A percentile compares a stretch with the other conserved stretches of the same genome.
Evolutionary conservation across 2,113 vertebrate species (phyloP).

Genomic region (Herpailurus yagouaroundi): DNA sequence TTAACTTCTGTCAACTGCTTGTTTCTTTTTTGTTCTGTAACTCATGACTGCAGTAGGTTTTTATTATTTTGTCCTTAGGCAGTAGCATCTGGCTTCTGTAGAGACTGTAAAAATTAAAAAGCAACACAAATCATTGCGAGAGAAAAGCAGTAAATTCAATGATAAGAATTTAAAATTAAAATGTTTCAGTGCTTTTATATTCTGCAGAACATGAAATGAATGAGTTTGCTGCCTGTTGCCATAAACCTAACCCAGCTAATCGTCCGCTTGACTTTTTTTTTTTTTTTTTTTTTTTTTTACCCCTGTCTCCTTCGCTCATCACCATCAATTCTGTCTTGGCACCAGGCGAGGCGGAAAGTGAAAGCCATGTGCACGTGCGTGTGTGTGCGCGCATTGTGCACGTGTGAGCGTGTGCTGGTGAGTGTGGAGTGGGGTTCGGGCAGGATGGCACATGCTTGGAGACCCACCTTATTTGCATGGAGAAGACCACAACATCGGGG

Average conservation of each 20-base stretch:
- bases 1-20: slow-evolving; percentile 89
- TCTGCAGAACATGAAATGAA: slow-evolving; percentile 83
- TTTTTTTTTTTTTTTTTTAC: background rate
- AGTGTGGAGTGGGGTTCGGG: background rate
- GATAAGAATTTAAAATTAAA: slow-evolving; percentile 92
- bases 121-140: slow-evolving; percentile 90
- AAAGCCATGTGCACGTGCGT: rapidly evolving
- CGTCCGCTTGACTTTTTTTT: slow-evolving; percentile 63
- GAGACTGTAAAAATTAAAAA: slow-evolving; percentile 93
- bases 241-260: slow-evolving; percentile 84
- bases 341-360: slow-evolving; percentile 26
- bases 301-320: slow-evolving; percentile 39
- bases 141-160: slow-evolving; percentile 90
- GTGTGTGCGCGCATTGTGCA: rapidly evolving
- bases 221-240: slow-evolving; percentile 84
- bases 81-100: slow-evolving; percentile 90
- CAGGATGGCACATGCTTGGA: background rate
- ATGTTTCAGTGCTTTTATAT: slow-evolving; percentile 87
- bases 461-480: background rate
- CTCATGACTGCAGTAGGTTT: slow-evolving; percentile 86
- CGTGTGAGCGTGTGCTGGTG: background rate
- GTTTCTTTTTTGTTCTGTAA: slow-evolving; percentile 86
- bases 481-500: background rate
- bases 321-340: slow-evolving; percentile 68
- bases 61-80: slow-evolving; percentile 90